Base-by-base conservation (phyloP, 1,140 invertebrate species). In the Lordiphosa collinella region DNA sequence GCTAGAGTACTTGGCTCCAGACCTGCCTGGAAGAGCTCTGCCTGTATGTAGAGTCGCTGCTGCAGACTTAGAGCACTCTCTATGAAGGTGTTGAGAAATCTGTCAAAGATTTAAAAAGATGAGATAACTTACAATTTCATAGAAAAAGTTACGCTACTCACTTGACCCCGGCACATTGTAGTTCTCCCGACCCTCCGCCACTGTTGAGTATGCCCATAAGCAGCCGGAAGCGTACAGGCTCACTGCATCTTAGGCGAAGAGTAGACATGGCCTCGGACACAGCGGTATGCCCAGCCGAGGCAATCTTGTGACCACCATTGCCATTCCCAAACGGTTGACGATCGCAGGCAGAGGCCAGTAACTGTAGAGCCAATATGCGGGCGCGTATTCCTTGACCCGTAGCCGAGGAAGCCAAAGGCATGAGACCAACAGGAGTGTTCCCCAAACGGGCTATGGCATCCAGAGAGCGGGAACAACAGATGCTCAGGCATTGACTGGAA, bases 261-360 rank as follows among this genome's bases (percentile, higher is more conserved):
- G 96, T 97, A 0, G 96, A 96, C 51, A 98, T 92, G 0, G 97
- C 96, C 88, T 98, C 97, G 0, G 96, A 95, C 8, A 98, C 95
- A 54, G 94, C 93, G 0, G 92, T 92, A 89, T 96, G 95, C 4
- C 96, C 96, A 8, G 90, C 90, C 3, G 53, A 61, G 14, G 70
- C 71, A 25, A 74, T 65, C 41, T 69, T 90, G 67, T 72, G 88
- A 3, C 86, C 65, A 0, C 87, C 57, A 71, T 76, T 84, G 11
- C 87, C 54, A 63, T 82, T 73, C 3, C 78, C 82, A 11, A 88
- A 67, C 1, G 91, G 91, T 2, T 93, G 91, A 32, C 93, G 91
- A 78, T 94, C 92, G 89, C 95, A 96, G 16, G 94, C 92, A 79
- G 93, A 93, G 41, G 94, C 93, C 12, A 96, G 89, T 32, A 96